Evolutionary conservation across 2,888 invertebrate species (phyloP).

Genomic region (Drosophila conformis): DNA sequence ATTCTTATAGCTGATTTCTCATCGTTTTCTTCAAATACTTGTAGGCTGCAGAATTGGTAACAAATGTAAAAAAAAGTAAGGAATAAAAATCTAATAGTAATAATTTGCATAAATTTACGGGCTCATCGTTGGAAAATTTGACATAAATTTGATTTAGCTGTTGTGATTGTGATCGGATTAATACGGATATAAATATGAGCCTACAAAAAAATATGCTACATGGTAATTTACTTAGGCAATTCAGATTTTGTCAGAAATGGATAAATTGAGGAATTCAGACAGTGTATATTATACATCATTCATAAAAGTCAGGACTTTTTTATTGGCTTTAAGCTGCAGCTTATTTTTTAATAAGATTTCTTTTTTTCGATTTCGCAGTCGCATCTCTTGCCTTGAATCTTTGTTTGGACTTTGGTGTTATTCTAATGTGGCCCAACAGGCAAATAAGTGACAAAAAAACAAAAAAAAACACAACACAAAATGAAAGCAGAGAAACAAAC

Average conservation of each 20-base stretch:
- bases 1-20: constrained; percentile 43
- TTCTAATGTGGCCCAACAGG: constrained; percentile 41
- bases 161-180: constrained; percentile 48
- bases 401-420: constrained; percentile 23
- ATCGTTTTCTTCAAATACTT: constrained; percentile 15
- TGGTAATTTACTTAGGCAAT: constrained; percentile 37
- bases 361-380: background rate
- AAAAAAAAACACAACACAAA: constrained; percentile 7
- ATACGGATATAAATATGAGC: constrained; percentile 23
- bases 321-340: constrained; percentile 6
- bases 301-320: background rate
- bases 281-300: background rate
- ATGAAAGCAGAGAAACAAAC: constrained; percentile 2
- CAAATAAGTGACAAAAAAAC: constrained; percentile 36
- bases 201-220: constrained; percentile 34
- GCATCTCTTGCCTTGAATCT: constrained; percentile 10
- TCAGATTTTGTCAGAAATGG: background rate
- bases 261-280: background rate
- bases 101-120: constrained; percentile 49
- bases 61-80: background rate
- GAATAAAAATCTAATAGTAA: constrained; percentile 22
- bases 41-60: constrained; percentile 30
- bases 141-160: constrained; percentile 61
- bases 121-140: constrained; percentile 40
- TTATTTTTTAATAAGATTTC: constrained; percentile 2